Evolutionary conservation across 2,797 vertebrate species (phyloP), one percentile per base, ranked within the genome.

Genomic region (Ceryle rudis): DNA sequence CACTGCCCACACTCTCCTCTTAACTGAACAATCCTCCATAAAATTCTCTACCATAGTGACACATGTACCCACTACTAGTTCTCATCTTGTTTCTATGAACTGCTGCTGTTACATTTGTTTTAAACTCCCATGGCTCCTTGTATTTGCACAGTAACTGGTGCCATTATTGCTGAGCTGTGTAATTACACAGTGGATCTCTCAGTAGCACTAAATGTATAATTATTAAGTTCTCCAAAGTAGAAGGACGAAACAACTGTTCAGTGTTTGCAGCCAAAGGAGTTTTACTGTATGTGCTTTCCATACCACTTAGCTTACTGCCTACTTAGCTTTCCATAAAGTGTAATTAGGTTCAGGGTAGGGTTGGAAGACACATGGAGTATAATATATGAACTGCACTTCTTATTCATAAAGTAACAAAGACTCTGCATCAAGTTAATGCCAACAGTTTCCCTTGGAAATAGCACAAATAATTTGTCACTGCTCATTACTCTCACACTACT

Each of bases 391-490:
- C 94, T 95, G 81, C 75, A 93, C 91, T 90, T 92, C 92, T 97
- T 96, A 97, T 94, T 96, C 96, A 97, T 90, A 96, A 92, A 95
- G 90, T 96, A 95, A 96, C 94, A 95, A 97, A 97, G 79, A 78
- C 74, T 60, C 94, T 91, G 65, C 73, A 94, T 90, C 89, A 95
- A 90, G 58, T 93, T 96, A 94, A 90, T 94, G 93, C 77, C 95
- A 97, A 91, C 58, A 86, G 29, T 95, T 95, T 97, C 84, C 55
- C 54, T 91, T 96, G 85, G 80, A 97, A 96, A 95, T 90, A 97
- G 94, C 93, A 94, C 81, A 97, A 97, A 96, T 91, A 97, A 98
- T 97, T 98, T 97, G 88, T 95, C 92, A 89, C 94, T 95, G 94
- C 46, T 93, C 86, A 90, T 80, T 93, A 80, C 89, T 86, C 71